Percentiles rank a stretch among this genome's conserved stretches.
These are phyloP conservation scores for Leptinotarsa haldemani DNA, from an alignment of 2,888 invertebrate species.

Conservation along the genomic window DNA sequence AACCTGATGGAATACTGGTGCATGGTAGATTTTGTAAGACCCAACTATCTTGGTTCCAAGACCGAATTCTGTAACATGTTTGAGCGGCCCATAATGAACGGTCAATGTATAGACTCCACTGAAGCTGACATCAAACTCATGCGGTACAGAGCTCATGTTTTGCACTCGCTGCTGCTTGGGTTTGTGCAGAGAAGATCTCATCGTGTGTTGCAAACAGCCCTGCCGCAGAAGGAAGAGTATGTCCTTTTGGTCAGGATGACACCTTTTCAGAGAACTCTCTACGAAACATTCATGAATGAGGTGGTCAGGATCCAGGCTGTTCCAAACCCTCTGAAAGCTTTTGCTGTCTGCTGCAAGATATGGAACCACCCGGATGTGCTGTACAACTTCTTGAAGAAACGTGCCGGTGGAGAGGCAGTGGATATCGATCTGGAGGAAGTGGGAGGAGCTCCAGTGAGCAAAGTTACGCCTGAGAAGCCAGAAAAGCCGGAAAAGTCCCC, in stretches of 20 bases:
- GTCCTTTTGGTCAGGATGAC: conserved; percentile 91
- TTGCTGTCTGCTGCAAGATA: conserved; percentile 98
- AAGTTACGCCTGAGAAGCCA: conserved; percentile 54
- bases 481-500: conserved; percentile 52
- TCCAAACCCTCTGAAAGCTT: conserved; percentile 96
- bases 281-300: conserved; percentile 93
- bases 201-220: conserved; percentile 88
- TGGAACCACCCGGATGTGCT: conserved; percentile 96
- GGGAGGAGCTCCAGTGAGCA: conserved; percentile 62
- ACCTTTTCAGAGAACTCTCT: conserved; percentile 88
- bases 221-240: conserved; percentile 96
- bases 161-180: conserved; percentile 93
- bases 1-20: conserved; percentile 98
- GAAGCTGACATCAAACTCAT: conserved; percentile 93
- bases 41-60: conserved; percentile 96
- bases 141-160: conserved; percentile 94
- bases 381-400: conserved; percentile 87
- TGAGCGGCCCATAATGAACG: conserved; percentile 97
- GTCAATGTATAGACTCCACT: conserved; percentile 97
- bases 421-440: conserved; percentile 87
- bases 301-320: conserved; percentile 87
- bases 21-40: conserved; percentile 98
- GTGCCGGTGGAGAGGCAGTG: conserved; percentile 80
- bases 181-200: conserved; percentile 96
- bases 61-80: conserved; percentile 99